A percentile compares a stretch with the other conserved stretches of the same genome.
Conservation (phyloP, 2,888 invertebrate species). For the Parapristionchus giblindavisi region DNA sequence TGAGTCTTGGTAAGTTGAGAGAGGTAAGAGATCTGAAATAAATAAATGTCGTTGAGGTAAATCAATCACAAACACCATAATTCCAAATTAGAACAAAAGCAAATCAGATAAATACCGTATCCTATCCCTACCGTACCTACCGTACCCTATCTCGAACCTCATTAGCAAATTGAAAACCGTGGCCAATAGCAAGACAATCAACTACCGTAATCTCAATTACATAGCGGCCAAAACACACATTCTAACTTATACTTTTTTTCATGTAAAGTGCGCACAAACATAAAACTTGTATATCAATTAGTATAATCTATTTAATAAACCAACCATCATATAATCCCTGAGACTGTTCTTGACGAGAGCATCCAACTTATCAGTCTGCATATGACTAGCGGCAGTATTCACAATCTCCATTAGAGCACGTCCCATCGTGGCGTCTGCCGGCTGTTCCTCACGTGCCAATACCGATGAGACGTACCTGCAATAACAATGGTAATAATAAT, state of each 20-base stretch:
- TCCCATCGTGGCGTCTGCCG: slow-evolving; percentile 84
- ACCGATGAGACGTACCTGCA: slow-evolving; percentile 83
- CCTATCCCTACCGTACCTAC: slow-evolving; percentile 1
- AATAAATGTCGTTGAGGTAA: neutral
- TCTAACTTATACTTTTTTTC: no score
- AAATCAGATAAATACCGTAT: neutral
- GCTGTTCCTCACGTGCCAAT: slow-evolving; percentile 75
- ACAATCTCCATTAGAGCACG: slow-evolving; percentile 85
- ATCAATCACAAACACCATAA: neutral
- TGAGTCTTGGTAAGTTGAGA: slow-evolving; percentile 96
- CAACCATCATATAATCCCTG: slow-evolving; percentile 90
- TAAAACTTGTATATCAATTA: no score
- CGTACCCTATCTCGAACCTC: neutral
- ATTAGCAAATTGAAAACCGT: no score
- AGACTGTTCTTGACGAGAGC: slow-evolving; percentile 94
- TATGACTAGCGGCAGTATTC: slow-evolving; percentile 85
- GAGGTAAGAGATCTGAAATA: slow-evolving; percentile 81
- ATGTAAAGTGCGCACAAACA: no score
- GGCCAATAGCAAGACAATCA: no score
- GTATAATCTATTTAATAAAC: neutral
- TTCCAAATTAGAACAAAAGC: neutral
- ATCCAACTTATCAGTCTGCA: slow-evolving; percentile 88
- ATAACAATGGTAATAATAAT: no score
- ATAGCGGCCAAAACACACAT: no score
- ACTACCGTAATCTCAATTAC: no score